phyloP scores from a whole-genome alignment of 1,140 invertebrate species.

The Aphidius ervi region DNA sequence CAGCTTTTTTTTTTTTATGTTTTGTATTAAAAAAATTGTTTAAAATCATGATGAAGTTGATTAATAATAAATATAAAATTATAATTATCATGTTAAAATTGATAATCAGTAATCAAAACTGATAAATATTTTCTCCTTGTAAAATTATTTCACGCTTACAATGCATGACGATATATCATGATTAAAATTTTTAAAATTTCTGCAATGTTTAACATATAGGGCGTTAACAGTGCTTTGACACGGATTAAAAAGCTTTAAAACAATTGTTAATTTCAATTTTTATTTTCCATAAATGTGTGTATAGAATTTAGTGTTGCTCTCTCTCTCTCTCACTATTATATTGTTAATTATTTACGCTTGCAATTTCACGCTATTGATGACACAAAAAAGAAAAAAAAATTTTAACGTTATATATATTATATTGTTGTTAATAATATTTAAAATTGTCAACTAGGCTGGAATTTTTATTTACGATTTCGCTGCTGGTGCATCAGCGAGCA shows the following conservation, averaged over 20 bases:
- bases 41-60: too few relatives aligned
- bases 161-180: slow-evolving; percentile 17
- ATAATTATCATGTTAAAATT: background rate
- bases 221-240: slow-evolving; percentile 45
- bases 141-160: background rate
- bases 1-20: too few relatives aligned
- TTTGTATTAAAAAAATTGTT: too few relatives aligned
- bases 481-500: slow-evolving; percentile 40
- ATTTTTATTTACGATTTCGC: slow-evolving; percentile 50
- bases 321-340: slow-evolving; percentile 4
- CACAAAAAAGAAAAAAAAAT: background rate
- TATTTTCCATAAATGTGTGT: slow-evolving; percentile 11
- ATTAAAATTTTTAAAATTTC: slow-evolving; percentile 37
- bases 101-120: slow-evolving; percentile 2
- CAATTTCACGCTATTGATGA: slow-evolving; percentile 5
- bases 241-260: slow-evolving; percentile 27
- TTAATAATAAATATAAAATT: too few relatives aligned
- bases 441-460: slow-evolving; percentile 34
- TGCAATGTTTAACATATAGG: slow-evolving; percentile 47
- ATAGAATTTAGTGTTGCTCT: background rate
- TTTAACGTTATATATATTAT: background rate
- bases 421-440: background rate
- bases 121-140: slow-evolving; percentile 13
- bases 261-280: slow-evolving; percentile 2
- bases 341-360: background rate